Conservation (phyloP, 2,113 vertebrate species). For the Nematolebias whitei region DNA sequence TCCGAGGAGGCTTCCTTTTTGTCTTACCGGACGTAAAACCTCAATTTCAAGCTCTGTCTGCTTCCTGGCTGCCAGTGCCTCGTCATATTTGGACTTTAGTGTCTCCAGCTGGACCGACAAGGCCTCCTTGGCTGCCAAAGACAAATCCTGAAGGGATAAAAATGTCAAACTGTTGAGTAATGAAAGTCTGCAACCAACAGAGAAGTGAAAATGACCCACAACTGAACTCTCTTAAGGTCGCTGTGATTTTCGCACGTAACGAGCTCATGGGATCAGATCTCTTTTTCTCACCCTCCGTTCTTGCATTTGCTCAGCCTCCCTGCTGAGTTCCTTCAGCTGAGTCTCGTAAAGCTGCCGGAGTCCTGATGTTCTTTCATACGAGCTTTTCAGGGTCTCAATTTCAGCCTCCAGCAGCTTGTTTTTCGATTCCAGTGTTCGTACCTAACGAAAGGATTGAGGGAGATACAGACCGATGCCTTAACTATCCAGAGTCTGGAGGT, state of each 20-base stretch:
- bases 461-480: background rate
- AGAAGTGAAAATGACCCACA: background rate
- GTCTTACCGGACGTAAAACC: constrained; percentile 76
- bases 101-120: constrained; percentile 69
- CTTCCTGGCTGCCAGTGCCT: constrained; percentile 73
- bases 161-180: background rate
- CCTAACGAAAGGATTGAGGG: constrained; percentile 52
- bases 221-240: background rate
- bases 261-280: background rate
- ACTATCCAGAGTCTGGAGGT: background rate
- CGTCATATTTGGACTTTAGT: constrained; percentile 76
- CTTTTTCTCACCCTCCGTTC: constrained; percentile 64
- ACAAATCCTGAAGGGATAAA: constrained; percentile 67
- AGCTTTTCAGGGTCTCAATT: constrained; percentile 66
- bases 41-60: constrained; percentile 78
- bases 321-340: constrained; percentile 73
- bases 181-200: background rate
- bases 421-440: constrained; percentile 73
- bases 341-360: constrained; percentile 73
- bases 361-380: constrained; percentile 62
- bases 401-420: constrained; percentile 72
- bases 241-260: background rate
- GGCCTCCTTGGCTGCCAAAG: constrained; percentile 71
- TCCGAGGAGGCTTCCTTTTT: background rate
- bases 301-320: constrained; percentile 73